phyloP scores from a whole-genome alignment of 2,888 invertebrate genomes.

The Pandemis cinnamomeana region DNA sequence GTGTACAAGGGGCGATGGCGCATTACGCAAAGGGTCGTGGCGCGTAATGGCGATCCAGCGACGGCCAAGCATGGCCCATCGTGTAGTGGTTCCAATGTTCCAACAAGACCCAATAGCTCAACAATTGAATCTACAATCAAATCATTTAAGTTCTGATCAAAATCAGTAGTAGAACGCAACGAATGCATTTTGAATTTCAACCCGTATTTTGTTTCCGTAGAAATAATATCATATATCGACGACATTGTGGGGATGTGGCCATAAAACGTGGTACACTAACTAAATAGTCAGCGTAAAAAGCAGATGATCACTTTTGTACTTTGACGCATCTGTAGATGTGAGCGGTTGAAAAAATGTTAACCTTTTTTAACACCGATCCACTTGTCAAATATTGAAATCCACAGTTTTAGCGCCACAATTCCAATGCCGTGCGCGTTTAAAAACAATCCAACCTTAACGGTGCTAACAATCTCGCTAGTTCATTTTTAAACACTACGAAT shows the following conservation, averaged over 20 bases:
- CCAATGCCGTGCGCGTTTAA: background rate
- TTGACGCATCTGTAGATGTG: no score
- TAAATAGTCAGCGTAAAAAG: no score
- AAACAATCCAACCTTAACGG: background rate
- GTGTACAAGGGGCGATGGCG: no score
- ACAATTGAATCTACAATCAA: no score
- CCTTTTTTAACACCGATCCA: no score
- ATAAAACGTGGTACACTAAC: no score
- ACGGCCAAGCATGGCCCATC: no score
- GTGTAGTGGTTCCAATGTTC: background rate
- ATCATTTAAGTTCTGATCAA: background rate
- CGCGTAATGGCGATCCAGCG: no score
- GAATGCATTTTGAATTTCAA: constrained; percentile 25
- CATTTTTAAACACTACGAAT: background rate
- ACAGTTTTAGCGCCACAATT: background rate
- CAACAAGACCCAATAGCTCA: background rate
- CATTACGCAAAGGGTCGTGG: no score
- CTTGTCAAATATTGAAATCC: background rate
- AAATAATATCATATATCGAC: background rate
- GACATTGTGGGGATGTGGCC: background rate
- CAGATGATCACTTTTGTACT: no score
- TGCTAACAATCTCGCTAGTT: background rate
- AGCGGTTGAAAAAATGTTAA: no score
- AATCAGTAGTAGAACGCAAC: constrained; percentile 7
- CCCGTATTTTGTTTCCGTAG: background rate